Evolutionary conservation across 2,888 invertebrate species (phyloP), one percentile per base, ranked within the genome.

Genomic region (Spodoptera littoralis): DNA sequence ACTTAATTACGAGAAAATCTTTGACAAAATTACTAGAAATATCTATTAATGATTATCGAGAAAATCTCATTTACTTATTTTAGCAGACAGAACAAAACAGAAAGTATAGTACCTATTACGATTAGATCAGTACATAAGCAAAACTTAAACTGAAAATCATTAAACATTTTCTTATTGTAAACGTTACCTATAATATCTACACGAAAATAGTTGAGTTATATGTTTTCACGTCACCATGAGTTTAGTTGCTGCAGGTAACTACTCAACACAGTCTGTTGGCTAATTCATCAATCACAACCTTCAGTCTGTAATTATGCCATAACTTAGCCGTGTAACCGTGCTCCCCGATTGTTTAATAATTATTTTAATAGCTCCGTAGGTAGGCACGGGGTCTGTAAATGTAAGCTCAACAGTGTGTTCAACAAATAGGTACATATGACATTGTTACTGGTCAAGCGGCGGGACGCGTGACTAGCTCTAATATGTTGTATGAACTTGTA

Each of bases 281-380:
- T 57, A 64, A 64, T 56, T 47, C 62, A 76, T 79, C 66, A 65
- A 79, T 79, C 67, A 70, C 64, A 71, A 53, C 64, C 60, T 65
- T 57, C 43, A 68, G 50, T 51, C 54, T 46, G 65, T 65, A 77
- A 79, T 73, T 64, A 77, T 73, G 67, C 74, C 65, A 73, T 77
- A 65, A 79, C 60, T 79, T 77, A 70, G 27, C 58, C 57, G 50
- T 73, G 80, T 77, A 77, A 65, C 65, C 63, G 47, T 57, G 60
- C 63, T 67, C 41, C 49, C 47, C 48, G 65, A 70, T 79, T 77
- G 74, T 79, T 77, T 64, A 58, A 63, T 62, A 65, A 73, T 77
- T 73, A 79, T 77, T 79, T 73, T 65, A 65, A 77, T 73, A 56
- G 52, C 53, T 30, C 52, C 42, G 24, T 76, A 52, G 51, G 54